Conservation (phyloP, 2,113 vertebrate genomes). For the Pagrus major region DNA sequence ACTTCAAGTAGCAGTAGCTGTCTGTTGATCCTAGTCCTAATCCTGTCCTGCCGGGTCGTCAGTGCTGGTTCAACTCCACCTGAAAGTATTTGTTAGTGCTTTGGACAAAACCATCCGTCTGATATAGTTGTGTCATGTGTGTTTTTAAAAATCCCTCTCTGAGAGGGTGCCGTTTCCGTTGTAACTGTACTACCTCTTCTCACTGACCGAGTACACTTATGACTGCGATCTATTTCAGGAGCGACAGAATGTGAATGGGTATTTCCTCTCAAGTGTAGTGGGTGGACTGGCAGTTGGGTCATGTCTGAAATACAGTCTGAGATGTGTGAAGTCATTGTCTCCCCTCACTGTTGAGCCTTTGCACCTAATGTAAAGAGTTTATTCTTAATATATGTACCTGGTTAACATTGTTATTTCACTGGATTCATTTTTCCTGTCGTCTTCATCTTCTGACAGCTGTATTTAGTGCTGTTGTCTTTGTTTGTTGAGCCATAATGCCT, state of each 20-base stretch:
- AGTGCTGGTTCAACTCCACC: not conserved
- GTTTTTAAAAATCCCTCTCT: constrained; percentile 13
- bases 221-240: constrained; percentile 29
- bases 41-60: not conserved
- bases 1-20: not conserved
- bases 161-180: constrained; percentile 40
- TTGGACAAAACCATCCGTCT: not conserved
- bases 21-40: not conserved
- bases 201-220: not conserved
- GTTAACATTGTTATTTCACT: not conserved
- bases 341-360: not conserved
- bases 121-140: not conserved
- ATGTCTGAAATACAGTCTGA: not conserved
- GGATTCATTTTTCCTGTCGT: not conserved
- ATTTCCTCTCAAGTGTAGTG: constrained; percentile 29
- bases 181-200: constrained; percentile 1
- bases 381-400: not conserved
- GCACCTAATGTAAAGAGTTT: not conserved
- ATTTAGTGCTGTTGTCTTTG: no score
- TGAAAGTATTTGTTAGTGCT: not conserved
- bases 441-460: no score
- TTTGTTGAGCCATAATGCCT: no score
- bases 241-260: not conserved
- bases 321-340: not conserved
- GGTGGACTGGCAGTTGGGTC: not conserved